Conservation (phyloP, 1,140 invertebrate species). For the Papilio polyxenes region DNA sequence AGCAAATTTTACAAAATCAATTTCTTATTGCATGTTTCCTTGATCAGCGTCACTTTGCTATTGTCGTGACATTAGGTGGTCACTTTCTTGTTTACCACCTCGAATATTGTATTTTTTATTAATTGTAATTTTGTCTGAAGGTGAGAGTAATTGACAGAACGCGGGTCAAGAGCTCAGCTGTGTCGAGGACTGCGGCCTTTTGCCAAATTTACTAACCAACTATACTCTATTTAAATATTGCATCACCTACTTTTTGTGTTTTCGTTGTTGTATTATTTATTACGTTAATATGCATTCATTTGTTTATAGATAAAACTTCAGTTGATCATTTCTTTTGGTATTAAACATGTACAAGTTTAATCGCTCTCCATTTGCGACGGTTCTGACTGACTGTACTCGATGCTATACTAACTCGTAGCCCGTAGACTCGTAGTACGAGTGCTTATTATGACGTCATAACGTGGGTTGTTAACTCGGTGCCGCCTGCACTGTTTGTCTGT, state of each 20-base stretch:
- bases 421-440: not conserved
- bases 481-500: conserved; percentile 28
- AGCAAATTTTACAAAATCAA: not conserved
- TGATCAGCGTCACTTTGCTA: no score
- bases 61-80: not conserved
- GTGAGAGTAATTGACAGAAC: not conserved
- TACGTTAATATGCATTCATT: not conserved
- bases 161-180: conserved; percentile 16
- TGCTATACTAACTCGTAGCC: not conserved
- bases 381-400: not conserved
- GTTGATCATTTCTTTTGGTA: not conserved
- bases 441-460: conserved; percentile 38
- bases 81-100: not conserved
- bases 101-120: not conserved
- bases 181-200: conserved; percentile 13
- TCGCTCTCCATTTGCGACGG: not conserved
- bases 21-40: no score
- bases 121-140: not conserved
- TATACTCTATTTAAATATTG: not conserved
- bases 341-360: not conserved
- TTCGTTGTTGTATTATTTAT: not conserved
- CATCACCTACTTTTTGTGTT: not conserved
- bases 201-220: conserved; percentile 15
- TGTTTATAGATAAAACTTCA: not conserved
- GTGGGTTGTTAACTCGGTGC: conserved; percentile 23